Evolutionary conservation across 2,888 invertebrate genomes (phyloP), one percentile per base, ranked within the genome.

Genomic region (Congeria kusceri): DNA sequence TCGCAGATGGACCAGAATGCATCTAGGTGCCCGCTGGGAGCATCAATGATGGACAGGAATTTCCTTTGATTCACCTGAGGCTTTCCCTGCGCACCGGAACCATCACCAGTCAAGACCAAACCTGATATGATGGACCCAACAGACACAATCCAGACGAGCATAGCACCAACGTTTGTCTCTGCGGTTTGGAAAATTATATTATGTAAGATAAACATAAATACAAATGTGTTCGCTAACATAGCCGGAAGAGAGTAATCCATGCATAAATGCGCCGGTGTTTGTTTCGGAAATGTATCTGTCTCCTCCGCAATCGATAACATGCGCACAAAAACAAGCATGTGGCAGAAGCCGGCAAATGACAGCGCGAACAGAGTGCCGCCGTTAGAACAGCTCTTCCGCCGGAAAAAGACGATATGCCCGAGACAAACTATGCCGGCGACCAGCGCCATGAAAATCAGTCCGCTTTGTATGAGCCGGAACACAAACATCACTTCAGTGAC

Each of bases 1-100:
- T 71, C 27, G 49, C 80, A 80, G 23, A 80, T 62, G 3, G 80
- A 76, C 80, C 80, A 80, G 61, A 80, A 73, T n/a, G 76, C 64
- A 25, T 80, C 70, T 2, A 80, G n/a, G 23, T 76, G 72, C 0
- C 61, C n/a, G 2, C 49, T 23, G 3, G 65, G 57, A 15, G 47
- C 46, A 15, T 47, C 27, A 4, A 74, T 77, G 1, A 77, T 9
- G 4, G 74, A 59, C 13, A 77, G 9, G 47, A 81, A 74, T 7
- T 61, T 56, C 9, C 74, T 66, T 59, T 81, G 74, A 15, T 68
- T 39, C 29, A 77, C 44, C 7, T 11, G n/a, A 11, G 61, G 44
- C 25, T 66, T 25, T 28, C 9, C 18, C 0, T 18, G 25, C 3
- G 61, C 27, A 5, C 13, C 25, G 2, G 70, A 27, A 3, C 20